Percentiles rank a stretch among this genome's conserved stretches.
These are phyloP conservation scores for Monochamus alternatus DNA, from an alignment of 2,888 invertebrate species.

Conservation along the genomic window DNA sequence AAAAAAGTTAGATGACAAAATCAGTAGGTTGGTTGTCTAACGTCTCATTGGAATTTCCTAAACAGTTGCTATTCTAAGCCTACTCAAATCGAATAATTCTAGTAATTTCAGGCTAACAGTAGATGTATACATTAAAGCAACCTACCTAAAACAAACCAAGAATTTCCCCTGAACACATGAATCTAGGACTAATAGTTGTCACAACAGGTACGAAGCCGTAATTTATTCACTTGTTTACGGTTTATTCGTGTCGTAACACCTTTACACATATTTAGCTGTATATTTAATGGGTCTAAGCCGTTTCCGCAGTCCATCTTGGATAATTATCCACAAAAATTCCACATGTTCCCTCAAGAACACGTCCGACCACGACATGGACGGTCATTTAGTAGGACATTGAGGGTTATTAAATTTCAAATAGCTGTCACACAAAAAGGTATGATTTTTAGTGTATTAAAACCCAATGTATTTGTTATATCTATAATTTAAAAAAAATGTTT, in stretches of 20 bases:
- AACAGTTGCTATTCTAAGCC: no score
- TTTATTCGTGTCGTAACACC: conserved; percentile 23
- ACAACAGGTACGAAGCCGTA: background rate
- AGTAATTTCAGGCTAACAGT: background rate
- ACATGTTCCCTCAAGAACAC: conserved; percentile 30
- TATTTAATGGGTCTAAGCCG: conserved; percentile 20
- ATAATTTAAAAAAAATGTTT: no score
- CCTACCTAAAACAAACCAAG: background rate
- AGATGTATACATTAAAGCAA: background rate
- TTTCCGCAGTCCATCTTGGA: conserved; percentile 21
- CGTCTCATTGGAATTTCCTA: background rate
- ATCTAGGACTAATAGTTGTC: background rate
- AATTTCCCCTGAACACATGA: background rate
- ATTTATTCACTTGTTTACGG: background rate
- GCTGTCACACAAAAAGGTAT: no score
- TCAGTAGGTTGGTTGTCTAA: background rate
- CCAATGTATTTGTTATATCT: no score
- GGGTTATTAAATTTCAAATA: no score
- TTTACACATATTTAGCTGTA: conserved; percentile 21
- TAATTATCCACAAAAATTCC: conserved; percentile 38
- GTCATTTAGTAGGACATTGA: background rate
- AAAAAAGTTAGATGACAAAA: no score
- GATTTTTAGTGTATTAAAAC: no score
- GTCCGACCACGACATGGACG: conserved; percentile 13
- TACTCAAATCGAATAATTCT: no score